Evolutionary conservation across 2,113 vertebrate genomes (phyloP).

Genomic region (Bubo blakistoni): DNA sequence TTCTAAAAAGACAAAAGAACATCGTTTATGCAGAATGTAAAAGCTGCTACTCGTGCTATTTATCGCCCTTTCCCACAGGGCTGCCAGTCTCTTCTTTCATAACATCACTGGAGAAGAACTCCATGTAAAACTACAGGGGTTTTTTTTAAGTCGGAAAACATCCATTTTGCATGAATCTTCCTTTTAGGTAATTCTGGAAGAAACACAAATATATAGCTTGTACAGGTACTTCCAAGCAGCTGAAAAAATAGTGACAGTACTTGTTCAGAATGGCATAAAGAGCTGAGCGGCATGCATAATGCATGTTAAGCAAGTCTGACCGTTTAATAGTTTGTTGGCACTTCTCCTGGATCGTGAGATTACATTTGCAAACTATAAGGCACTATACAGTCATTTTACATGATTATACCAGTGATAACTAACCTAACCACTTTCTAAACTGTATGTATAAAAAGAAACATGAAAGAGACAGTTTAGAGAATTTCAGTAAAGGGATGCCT

Average conservation of each 20-base stretch:
- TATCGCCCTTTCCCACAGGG: neutral
- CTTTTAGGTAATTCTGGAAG: slow-evolving; percentile 2
- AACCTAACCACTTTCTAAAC: neutral
- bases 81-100: neutral
- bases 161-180: neutral
- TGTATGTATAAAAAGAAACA: neutral
- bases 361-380: neutral
- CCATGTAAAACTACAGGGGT: neutral
- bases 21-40: neutral
- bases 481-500: neutral
- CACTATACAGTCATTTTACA: neutral
- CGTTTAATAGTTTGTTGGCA: neutral
- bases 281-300: neutral
- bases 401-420: neutral
- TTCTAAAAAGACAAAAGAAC: neutral
- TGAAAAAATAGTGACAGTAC: neutral
- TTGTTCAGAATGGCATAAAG: neutral
- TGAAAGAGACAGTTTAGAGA: neutral
- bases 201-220: neutral
- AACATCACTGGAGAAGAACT: neutral
- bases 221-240: neutral
- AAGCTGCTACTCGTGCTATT: neutral
- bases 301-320: neutral
- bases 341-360: neutral
- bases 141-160: neutral